phyloP scores from a whole-genome alignment of 2,113 vertebrate genomes.

The Nerophis lumbriciformis region DNA sequence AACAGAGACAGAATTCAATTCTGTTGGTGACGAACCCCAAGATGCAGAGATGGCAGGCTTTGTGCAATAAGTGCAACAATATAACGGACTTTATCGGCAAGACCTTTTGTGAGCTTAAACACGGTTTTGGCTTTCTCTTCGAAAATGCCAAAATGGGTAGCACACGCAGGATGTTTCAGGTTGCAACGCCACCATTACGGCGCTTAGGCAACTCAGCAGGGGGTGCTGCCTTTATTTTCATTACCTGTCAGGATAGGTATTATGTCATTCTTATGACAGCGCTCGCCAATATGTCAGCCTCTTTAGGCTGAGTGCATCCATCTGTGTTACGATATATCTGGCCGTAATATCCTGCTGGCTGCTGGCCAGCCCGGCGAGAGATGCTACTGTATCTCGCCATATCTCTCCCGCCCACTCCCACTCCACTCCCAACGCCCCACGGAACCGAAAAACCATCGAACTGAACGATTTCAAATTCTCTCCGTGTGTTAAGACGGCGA shows the following conservation, averaged over 20 bases:
- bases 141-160: conserved; percentile 15
- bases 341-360: conserved; percentile 65
- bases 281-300: conserved; percentile 67
- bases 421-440: conserved; percentile 24
- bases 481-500: conserved; percentile 31
- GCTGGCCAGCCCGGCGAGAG: conserved; percentile 48
- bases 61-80: not conserved
- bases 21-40: too few relatives aligned
- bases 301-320: conserved; percentile 72
- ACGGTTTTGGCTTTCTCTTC: not conserved
- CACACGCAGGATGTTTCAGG: conserved; percentile 48
- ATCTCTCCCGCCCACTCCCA: conserved; percentile 35
- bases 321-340: conserved; percentile 69
- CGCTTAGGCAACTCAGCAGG: conserved; percentile 59
- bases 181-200: conserved; percentile 54
- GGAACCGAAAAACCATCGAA: conserved; percentile 41
- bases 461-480: conserved; percentile 29
- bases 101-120: not conserved
- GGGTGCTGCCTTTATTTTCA: conserved; percentile 63
- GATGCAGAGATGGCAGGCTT: too few relatives aligned
- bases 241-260: conserved; percentile 68
- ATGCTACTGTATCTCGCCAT: conserved; percentile 45
- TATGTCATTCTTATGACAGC: conserved; percentile 72
- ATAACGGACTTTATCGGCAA: not conserved
- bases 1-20: too few relatives aligned